phyloP scores from a whole-genome alignment of 2,113 vertebrate species.

The Pachycephala philippinensis region DNA sequence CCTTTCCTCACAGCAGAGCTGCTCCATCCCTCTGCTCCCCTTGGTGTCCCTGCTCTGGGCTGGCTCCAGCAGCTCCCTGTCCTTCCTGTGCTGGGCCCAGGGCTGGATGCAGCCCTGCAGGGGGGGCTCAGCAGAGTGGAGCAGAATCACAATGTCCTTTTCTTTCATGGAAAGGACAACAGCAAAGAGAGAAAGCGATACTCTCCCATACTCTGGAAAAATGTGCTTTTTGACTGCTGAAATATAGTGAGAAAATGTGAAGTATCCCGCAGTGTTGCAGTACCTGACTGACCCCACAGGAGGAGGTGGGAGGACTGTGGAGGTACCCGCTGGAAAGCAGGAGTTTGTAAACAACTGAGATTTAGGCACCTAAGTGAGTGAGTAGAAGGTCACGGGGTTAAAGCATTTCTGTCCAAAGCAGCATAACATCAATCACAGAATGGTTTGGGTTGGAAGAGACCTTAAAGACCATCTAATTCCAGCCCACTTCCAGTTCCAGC shows the following conservation, averaged over 20 bases:
- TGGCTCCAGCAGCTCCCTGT: too few relatives aligned
- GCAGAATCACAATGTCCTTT: neutral
- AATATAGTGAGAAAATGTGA: neutral
- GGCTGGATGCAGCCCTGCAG: neutral
- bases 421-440: neutral
- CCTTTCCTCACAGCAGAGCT: too few relatives aligned
- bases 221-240: neutral
- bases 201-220: neutral
- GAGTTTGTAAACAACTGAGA: neutral
- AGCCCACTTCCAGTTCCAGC: neutral
- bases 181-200: neutral
- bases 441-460: neutral
- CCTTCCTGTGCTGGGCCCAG: neutral
- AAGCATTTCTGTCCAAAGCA: neutral
- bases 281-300: neutral
- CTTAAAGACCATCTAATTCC: neutral
- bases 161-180: neutral
- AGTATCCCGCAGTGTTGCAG: neutral
- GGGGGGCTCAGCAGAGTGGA: rapidly evolving
- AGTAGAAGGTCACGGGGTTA: neutral
- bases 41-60: too few relatives aligned
- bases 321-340: neutral
- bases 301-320: neutral
- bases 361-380: neutral
- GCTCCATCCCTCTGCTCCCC: too few relatives aligned